Evolutionary conservation across 2,113 vertebrate species (phyloP), one percentile per base, ranked within the genome.

Genomic region (Mystacornis crossleyi): DNA sequence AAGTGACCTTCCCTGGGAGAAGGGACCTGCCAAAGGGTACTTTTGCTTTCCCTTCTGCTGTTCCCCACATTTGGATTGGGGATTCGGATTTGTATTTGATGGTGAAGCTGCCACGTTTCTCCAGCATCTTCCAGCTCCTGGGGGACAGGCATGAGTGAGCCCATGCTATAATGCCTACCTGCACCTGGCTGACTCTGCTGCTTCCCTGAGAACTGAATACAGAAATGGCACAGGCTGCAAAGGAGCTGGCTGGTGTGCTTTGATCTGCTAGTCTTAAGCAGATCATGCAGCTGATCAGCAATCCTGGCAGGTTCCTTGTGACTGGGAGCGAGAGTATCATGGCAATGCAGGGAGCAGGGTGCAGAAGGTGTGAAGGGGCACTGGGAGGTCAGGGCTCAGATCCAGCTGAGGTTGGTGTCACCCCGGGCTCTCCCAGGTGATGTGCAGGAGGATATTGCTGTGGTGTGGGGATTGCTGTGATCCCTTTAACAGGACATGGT

Each of bases 261-360:
- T 67, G 43, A n/a, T 82, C 67, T 60, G 48, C 34, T 51, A 11
- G n/a, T 74, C 47, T 33, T 82, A 38, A 82, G 42, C 18, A 43
- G 36, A 72, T 55, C 33, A 17, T 12, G 33, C 34, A 66, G 47
- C 51, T 24, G 55, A 65, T 70, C 34, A 31, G 33, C 51, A 87
- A 12, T 42, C 40, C 15, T 85, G 61, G 43, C 73, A 55, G 78
- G 50, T 28, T 65, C 18, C n/a, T 16, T 15, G 21, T 67, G 38
- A 11, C 54, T 1, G 3, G 55, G 24, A 77, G 47, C 0, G 0
- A 31, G 58, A 25, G 17, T 25, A 33, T 55, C 12, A 1, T 18
- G 73, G 40, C 18, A 58, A 4, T 16, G 48, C 29, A 55, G 31
- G 55, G 29, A 67, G 36, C 24, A n/a, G 61, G 43, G 54, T 19